Evolutionary conservation across 2,797 vertebrate species (phyloP).

Genomic region (Hybognathus amarus): DNA sequence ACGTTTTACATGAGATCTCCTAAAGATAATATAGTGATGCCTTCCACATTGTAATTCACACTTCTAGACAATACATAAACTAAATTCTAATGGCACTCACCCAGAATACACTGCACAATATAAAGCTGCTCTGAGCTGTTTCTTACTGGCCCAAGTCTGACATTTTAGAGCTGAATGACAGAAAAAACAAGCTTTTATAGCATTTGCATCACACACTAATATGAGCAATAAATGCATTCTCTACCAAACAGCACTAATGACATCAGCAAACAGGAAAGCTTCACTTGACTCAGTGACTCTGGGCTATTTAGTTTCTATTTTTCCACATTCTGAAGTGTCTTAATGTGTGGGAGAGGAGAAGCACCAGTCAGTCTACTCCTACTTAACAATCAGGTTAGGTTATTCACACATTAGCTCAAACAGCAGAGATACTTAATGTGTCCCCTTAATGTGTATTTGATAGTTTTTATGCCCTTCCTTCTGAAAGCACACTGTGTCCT

Average conservation of each 20-base stretch:
- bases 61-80: neutral
- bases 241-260: neutral
- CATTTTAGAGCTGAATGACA: neutral
- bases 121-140: too few relatives aligned
- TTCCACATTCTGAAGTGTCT: slow-evolving; percentile 5
- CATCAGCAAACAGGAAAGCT: neutral
- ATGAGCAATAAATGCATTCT: neutral
- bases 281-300: slow-evolving; percentile 10
- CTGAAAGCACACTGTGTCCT: too few relatives aligned
- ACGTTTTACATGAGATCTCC: neutral
- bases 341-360: slow-evolving; percentile 22
- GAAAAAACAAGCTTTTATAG: too few relatives aligned
- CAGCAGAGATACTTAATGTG: neutral
- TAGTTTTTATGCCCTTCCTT: too few relatives aligned
- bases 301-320: neutral
- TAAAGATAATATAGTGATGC: neutral
- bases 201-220: neutral
- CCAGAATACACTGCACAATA: neutral
- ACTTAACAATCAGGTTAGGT: neutral
- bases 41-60: neutral
- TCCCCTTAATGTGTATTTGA: neutral
- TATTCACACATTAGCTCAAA: neutral
- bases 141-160: too few relatives aligned
- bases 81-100: neutral
- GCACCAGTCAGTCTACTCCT: slow-evolving; percentile 13